phyloP scores from a whole-genome alignment of 2,888 invertebrate genomes.

The Sipha maydis region DNA sequence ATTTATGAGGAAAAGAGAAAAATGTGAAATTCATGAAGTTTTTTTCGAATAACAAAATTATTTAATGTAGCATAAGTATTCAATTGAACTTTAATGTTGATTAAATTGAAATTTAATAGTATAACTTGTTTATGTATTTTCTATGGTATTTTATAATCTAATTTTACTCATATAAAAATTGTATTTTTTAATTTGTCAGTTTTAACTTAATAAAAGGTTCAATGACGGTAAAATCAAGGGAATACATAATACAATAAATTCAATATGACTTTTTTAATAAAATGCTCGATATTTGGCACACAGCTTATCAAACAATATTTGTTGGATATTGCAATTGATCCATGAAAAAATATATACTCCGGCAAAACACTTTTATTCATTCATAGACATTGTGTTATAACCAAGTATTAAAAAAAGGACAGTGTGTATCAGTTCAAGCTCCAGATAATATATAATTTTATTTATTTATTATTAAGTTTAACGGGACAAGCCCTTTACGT shows the following conservation, averaged over 20 bases:
- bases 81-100: too few species aligned
- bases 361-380: neutral
- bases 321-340: neutral
- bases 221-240: neutral
- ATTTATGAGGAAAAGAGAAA: too few species aligned
- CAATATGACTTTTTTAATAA: neutral
- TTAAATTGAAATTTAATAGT: too few species aligned
- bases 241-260: neutral
- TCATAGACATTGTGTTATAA: neutral
- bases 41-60: neutral
- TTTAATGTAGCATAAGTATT: too few species aligned
- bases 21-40: too few species aligned
- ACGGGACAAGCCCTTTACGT: too few species aligned
- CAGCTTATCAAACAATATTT: conserved; percentile 2
- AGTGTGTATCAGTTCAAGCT: neutral
- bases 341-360: neutral
- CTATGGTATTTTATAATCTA: neutral
- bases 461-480: too few species aligned
- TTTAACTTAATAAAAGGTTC: neutral
- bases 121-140: neutral
- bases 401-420: neutral
- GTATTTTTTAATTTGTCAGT: neutral
- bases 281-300: neutral
- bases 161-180: neutral
- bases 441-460: too few species aligned